Evolutionary conservation across 2,797 vertebrate species (phyloP), one percentile per base, ranked within the genome.

Genomic region (Lates japonicus): DNA sequence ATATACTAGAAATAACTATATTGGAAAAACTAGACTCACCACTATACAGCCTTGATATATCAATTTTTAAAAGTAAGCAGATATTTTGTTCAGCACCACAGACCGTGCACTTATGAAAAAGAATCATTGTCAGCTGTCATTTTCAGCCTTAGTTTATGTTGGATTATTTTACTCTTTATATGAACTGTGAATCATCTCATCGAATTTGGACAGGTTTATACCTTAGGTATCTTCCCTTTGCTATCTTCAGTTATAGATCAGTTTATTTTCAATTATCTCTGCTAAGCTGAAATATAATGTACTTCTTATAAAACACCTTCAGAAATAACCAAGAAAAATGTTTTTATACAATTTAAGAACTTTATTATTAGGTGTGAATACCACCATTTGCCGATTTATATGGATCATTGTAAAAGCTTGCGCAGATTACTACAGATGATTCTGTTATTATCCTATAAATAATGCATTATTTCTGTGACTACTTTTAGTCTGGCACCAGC

Each of bases 381-480:
- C 19, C 9, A 2, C 3, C 14, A 19, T 52, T 61, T n/a, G 17
- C n/a, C 39, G 54, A 54, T 39, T 73, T 13, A 41, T 42, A 66
- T 20, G 66, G 12, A 65, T 71, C 22, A 65, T 25, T 25, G 10
- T 59, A n/a, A n/a, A n/a, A n/a, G n/a, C 25, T 44, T 55, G 25
- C 48, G 6, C 66, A 70, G 67, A 60, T 42, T n/a, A n/a, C 63
- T 29, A 37, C 35, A 63, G 35, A 61, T 33, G 51, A 62, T 12
- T 5, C 0, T 42, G 29, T 35, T 25, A n/a, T 31, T 57, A n/a
- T 29, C 19, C 7, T 29, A 39, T 46, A 42, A 66, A 55, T 54
- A 41, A 76, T 54, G 19, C 7, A 57, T 61, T 25, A 13, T 60
- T 19, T 65, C n/a, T 59, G 14, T 20, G 16, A 37, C 35, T 60